Evolutionary conservation across 2,113 vertebrate genomes (phyloP).

Genomic region (Notarius quadriscutis): DNA sequence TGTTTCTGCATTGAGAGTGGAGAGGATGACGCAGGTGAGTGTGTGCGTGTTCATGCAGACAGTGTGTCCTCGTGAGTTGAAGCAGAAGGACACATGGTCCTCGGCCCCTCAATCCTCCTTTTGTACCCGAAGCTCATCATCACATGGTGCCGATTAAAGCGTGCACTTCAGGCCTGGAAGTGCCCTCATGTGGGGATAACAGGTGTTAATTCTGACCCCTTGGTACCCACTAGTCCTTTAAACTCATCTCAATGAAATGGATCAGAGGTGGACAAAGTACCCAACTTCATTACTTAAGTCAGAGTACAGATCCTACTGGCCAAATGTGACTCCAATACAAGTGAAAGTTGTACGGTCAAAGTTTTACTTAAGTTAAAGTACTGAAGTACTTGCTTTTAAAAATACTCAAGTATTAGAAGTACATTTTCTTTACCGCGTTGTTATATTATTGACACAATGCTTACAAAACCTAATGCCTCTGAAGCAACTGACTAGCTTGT

Average conservation of each 20-base stretch:
- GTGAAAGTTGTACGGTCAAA: too few species aligned
- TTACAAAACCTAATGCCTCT: too few species aligned
- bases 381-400: too few species aligned
- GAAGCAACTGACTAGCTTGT: too few species aligned
- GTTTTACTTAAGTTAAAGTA: too few species aligned
- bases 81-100: constrained; percentile 51
- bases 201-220: constrained; percentile 54
- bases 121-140: constrained; percentile 45
- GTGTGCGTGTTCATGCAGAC: constrained; percentile 24
- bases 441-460: too few species aligned
- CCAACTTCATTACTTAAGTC: too few species aligned
- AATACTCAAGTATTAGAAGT: too few species aligned
- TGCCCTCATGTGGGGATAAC: constrained; percentile 31
- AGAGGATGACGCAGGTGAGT: constrained; percentile 30
- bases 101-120: constrained; percentile 52
- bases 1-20: constrained; percentile 24
- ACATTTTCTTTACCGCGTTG: too few species aligned
- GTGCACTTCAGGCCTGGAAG: constrained; percentile 49
- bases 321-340: too few species aligned
- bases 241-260: background rate
- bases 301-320: too few species aligned
- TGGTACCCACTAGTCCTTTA: constrained; percentile 3
- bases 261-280: background rate
- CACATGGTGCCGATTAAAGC: constrained; percentile 53
- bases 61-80: constrained; percentile 28